These are phyloP conservation scores for Amniataba percoides DNA, from an alignment of 2,797 vertebrate species.

Conservation along the genomic window DNA sequence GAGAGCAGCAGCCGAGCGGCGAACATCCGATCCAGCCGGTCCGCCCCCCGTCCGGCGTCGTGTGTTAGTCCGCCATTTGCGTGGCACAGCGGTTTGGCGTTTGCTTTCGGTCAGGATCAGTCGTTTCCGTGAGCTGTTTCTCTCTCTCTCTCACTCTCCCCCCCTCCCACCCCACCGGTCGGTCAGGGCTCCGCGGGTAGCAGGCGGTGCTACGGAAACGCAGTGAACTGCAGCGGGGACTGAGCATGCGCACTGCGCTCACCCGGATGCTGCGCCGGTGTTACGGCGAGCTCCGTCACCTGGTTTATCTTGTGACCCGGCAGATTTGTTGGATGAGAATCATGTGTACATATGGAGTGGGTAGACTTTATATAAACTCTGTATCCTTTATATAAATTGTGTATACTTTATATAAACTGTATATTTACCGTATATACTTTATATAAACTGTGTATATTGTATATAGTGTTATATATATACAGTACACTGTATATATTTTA, in stretches of 20 bases:
- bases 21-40: constrained; percentile 48
- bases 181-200: constrained; percentile 74
- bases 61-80: constrained; percentile 71
- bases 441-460: too few species aligned
- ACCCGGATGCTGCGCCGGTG: constrained; percentile 79
- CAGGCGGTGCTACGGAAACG: constrained; percentile 84
- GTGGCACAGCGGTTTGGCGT: constrained; percentile 50
- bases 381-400: too few species aligned
- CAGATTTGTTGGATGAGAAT: too few species aligned
- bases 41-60: constrained; percentile 19
- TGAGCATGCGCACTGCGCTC: constrained; percentile 79
- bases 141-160: too few species aligned
- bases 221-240: constrained; percentile 77
- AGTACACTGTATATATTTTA: too few species aligned
- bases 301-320: constrained; percentile 11
- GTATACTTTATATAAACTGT: too few species aligned
- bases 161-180: too few species aligned
- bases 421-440: too few species aligned
- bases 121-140: constrained; percentile 71
- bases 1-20: constrained; percentile 49
- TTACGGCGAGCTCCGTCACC: constrained; percentile 43
- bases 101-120: constrained; percentile 63
- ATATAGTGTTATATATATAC: too few species aligned
- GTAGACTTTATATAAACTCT: too few species aligned
- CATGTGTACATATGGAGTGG: too few species aligned